Base-by-base conservation (phyloP, 2,113 vertebrate species). In the Okapia johnstoni region DNA sequence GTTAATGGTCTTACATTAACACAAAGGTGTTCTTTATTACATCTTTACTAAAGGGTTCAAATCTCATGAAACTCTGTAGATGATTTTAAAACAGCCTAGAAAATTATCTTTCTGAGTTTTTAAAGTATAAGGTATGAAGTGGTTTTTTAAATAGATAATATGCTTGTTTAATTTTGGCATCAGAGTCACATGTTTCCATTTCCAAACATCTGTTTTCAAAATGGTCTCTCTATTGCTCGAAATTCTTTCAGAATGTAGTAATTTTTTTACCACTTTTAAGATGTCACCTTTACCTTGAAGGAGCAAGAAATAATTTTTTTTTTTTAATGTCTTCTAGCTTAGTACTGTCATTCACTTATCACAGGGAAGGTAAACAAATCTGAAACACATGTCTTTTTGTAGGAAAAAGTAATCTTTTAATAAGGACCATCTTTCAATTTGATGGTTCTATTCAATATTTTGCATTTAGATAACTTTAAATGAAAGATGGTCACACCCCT, bases 141-240 rank as follows among this genome's bases (percentile, higher is more conserved):
- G 36, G 43, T 91, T 63, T 86, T 89, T 90, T 17, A 40, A 66
- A 52, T 19, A 91, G 46, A n/a, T 54, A 73, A 66, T 63, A 60
- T 77, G 21, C 19, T 46, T 83, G 60, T 17, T 80, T 94, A 88
- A 93, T 91, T 97, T 80, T 93, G 66, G 21, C 63, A 85, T n/a
- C 36, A 73, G 50, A 70, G 23, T 96, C 36, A 48, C 21, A 87
- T 52, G 14, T 87, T 97, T 97, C 48, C 14, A 36, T 93, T 66
- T 52, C 46, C 17, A 88, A 90, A 85, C 23, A 76, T 90, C 80
- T 93, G 40, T 88, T 93, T 97, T 79, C 50, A 76, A 73, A 96
- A 90, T 96, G 50, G 2, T 73, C 1, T 96, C 28, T 88, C 40
- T 4, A 57, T 63, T 76, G 36, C 28, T 92, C 19, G n/a, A 77